Evolutionary conservation across 2,888 invertebrate species (phyloP), one percentile per base, ranked within the genome.

Genomic region (Acronicta aceris): DNA sequence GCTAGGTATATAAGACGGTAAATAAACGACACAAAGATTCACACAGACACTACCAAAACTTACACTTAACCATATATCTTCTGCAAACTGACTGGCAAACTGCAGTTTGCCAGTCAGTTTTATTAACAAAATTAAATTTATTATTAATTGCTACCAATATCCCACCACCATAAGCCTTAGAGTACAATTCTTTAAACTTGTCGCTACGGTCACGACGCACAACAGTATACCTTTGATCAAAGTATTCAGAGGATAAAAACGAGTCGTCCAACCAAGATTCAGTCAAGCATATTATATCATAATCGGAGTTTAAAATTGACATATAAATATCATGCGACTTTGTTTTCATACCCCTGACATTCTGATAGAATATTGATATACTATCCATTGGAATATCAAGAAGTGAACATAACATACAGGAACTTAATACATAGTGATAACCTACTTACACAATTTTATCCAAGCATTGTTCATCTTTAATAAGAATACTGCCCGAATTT

Each of bases 211-310:
- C 42, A n/a, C 56, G 42, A 6, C 56, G 42, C 7, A 56, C 17
- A 8, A 56, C 49, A 21, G 36, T 49, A 15, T 48, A 49, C 49
- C 48, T 56, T 2, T 43, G 17, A 43, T 56, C 48, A 42, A 56
- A 56, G n/a, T 49, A 56, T 25, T 56, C 56, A 4, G 56, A 56
- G 12, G 56, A 56, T 3, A 17, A 56, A 12, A 56, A 48, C 33
- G 42, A 49, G 30, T 43, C 56, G 25, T 56, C 56, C 12, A 56
- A 49, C 48, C 56, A 48, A 0, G 53, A 45, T 33, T 53, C 53
- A 9, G 53, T 45, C 9, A 43, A 16, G 15, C 54, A 55, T 17
- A 55, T 47, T 6, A 55, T 55, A 6, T 55, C 54, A 13, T 47
- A 55, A 6, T 55, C 27, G 7, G 53, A 45, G 21, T 45, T 53